A percentile compares a stretch with the other conserved stretches of the same genome.
phyloP scores from a whole-genome alignment of 2,113 vertebrate genomes.

The Psephotus haematonotus region DNA sequence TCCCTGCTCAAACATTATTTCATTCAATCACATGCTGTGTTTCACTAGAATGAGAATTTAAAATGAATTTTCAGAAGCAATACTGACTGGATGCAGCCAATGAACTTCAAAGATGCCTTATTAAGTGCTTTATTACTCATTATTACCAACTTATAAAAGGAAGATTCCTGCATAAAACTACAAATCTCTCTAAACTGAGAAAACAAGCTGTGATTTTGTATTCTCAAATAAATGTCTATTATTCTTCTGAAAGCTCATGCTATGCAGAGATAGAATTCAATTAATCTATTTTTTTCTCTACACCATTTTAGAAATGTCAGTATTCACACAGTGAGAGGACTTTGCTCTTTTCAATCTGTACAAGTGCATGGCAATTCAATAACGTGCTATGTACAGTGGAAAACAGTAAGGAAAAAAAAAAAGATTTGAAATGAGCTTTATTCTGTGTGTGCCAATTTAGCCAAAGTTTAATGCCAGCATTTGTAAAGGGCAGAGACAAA shows the following conservation, averaged over 20 bases:
- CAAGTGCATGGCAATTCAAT: neutral
- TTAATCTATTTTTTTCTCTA: neutral
- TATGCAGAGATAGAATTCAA: neutral
- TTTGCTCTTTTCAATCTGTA: neutral
- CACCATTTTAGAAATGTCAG: neutral
- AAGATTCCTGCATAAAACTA: neutral
- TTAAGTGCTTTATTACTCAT: neutral
- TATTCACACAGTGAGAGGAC: neutral
- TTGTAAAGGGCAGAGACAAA: constrained; percentile 1
- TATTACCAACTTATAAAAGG: neutral
- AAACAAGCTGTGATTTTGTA: neutral
- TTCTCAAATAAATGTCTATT: neutral
- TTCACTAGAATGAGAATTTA: neutral
- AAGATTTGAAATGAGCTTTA: neutral
- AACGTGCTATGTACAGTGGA: neutral
- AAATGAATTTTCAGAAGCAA: neutral
- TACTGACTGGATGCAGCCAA: neutral
- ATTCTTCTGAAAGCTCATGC: neutral
- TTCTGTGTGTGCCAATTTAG: neutral
- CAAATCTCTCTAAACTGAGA: neutral
- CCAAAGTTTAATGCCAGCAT: neutral
- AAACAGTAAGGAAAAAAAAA: neutral
- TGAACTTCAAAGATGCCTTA: neutral
- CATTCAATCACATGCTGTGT: neutral
- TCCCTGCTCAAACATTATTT: neutral